phyloP scores from a whole-genome alignment of 2,113 vertebrate genomes.

The Numida meleagris region DNA sequence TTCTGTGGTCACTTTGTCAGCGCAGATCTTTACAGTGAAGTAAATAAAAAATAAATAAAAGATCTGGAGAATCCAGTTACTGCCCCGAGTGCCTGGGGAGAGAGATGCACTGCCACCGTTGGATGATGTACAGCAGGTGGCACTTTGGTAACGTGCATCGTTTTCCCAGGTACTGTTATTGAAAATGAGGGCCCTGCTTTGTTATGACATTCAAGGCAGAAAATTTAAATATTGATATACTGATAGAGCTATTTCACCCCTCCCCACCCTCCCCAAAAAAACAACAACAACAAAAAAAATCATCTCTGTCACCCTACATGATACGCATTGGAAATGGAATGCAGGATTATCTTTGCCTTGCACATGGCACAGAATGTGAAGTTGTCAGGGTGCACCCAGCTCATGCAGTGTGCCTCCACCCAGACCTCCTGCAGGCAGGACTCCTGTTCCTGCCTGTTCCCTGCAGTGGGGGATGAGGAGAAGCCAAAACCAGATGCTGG shows the following conservation, averaged over 20 bases:
- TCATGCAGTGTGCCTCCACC: background rate
- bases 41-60: background rate
- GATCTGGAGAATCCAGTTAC: background rate
- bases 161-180: background rate
- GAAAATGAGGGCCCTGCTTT: background rate
- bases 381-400: background rate
- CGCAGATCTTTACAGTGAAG: background rate
- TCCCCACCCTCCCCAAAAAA: background rate
- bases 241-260: background rate
- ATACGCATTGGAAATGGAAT: background rate
- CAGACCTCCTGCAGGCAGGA: background rate
- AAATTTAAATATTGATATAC: background rate
- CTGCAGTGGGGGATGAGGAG: too few relatives aligned
- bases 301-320: background rate
- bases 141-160: constrained; percentile 43
- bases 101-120: fast-evolving
- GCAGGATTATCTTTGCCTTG: background rate
- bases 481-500: background rate
- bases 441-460: too few relatives aligned
- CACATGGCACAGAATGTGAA: background rate
- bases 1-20: background rate
- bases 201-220: background rate
- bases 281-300: background rate
- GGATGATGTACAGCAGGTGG: constrained; percentile 71
- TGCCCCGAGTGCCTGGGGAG: background rate